Percentiles rank a stretch among this genome's conserved stretches.
These are phyloP conservation scores for Pseudomyrmex pallidus DNA, from an alignment of 1,140 invertebrate genomes.

Conservation along the genomic window DNA sequence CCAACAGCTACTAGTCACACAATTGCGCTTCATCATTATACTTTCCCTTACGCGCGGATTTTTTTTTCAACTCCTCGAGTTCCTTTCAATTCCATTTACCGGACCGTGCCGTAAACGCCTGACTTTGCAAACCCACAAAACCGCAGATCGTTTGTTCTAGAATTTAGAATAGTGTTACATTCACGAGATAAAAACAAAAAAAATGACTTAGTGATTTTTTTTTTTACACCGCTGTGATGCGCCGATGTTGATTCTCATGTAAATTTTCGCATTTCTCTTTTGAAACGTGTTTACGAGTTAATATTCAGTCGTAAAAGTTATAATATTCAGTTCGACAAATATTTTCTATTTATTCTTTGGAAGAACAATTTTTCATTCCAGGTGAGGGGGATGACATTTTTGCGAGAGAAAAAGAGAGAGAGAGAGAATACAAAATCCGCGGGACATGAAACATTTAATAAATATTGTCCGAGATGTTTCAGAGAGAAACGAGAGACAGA, in stretches of 20 bases:
- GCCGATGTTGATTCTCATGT: too few species aligned
- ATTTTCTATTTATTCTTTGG: too few species aligned
- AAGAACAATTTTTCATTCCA: too few species aligned
- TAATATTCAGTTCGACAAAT: too few species aligned
- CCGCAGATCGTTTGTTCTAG: slow-evolving; percentile 8
- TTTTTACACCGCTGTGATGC: too few species aligned
- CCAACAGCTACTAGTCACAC: not conserved
- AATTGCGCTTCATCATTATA: slow-evolving; percentile 27
- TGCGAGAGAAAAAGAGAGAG: too few species aligned
- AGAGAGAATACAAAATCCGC: not conserved
- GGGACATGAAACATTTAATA: not conserved
- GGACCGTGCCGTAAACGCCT: not conserved
- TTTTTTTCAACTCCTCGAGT: slow-evolving; percentile 9
- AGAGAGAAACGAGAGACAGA: too few species aligned
- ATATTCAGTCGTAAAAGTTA: too few species aligned
- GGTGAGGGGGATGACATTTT: not conserved
- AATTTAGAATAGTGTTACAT: slow-evolving; percentile 1
- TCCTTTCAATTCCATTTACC: slow-evolving; percentile 20
- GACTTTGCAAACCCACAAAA: not conserved
- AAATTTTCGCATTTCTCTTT: too few species aligned
- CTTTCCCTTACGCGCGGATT: slow-evolving; percentile 8
- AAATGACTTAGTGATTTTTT: too few species aligned
- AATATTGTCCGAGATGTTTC: not conserved
- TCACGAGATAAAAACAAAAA: not conserved
- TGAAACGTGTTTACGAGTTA: too few species aligned